These are phyloP conservation scores for Danio tinwini DNA, from an alignment of 2,797 vertebrate species.

Conservation along the genomic window DNA sequence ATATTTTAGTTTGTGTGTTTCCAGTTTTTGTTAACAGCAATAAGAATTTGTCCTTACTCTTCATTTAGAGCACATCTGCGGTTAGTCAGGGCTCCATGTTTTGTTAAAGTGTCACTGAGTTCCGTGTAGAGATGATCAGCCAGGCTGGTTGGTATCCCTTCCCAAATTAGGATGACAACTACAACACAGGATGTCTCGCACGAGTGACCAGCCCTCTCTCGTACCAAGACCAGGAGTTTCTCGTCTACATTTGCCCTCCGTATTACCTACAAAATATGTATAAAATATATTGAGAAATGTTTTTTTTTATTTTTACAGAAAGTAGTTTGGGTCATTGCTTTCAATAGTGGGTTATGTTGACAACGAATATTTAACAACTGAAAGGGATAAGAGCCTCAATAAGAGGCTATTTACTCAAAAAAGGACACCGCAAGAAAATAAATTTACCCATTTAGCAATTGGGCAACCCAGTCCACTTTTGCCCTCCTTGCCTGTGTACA, in stretches of 20 bases:
- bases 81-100: constrained; percentile 89
- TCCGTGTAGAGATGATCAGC: constrained; percentile 91
- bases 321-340: background rate
- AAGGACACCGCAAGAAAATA: constrained; percentile 1
- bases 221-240: constrained; percentile 93
- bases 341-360: constrained; percentile 25
- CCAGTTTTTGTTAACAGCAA: constrained; percentile 17
- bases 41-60: constrained; percentile 83
- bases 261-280: constrained; percentile 82
- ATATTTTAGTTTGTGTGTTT: background rate
- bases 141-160: constrained; percentile 85
- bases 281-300: background rate
- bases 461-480: constrained; percentile 98
- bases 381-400: constrained; percentile 22
- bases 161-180: constrained; percentile 95
- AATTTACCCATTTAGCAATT: constrained; percentile 97
- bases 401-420: background rate
- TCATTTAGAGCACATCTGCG: constrained; percentile 96
- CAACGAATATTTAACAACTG: background rate
- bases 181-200: constrained; percentile 91
- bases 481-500: constrained; percentile 98
- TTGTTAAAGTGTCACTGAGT: constrained; percentile 87
- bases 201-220: constrained; percentile 88
- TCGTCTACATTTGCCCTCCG: constrained; percentile 88
- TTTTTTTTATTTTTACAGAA: background rate